Percentiles rank a stretch among this genome's conserved stretches.
phyloP scores from a whole-genome alignment of 2,113 vertebrate species.

The Amblyopsis rosae region DNA sequence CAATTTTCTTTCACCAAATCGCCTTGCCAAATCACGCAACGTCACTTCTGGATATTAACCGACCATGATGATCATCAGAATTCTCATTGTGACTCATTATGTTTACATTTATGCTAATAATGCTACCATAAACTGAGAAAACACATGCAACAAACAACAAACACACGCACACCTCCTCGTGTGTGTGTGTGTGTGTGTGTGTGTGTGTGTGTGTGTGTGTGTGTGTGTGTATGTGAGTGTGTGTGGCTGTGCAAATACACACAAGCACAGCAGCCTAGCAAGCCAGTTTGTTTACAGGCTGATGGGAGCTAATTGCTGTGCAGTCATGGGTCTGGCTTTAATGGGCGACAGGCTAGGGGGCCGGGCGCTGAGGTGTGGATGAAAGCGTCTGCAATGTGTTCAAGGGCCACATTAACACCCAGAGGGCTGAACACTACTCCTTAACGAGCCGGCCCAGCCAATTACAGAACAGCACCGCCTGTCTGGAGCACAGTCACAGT shows the following conservation, averaged over 20 bases:
- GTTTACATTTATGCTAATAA: constrained; percentile 23
- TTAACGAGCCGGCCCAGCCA: constrained; percentile 32
- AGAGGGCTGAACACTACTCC: constrained; percentile 9
- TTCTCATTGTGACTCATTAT: constrained; percentile 16
- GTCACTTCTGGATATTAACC: neutral
- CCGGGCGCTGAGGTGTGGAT: constrained; percentile 13
- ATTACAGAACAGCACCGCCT: constrained; percentile 35
- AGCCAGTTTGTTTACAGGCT: constrained; percentile 40
- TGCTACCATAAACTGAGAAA: neutral
- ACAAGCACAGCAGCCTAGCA: neutral
- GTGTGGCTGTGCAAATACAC: constrained; percentile 17
- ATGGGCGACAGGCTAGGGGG: constrained; percentile 1
- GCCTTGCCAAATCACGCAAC: neutral
- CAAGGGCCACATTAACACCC: constrained; percentile 22
- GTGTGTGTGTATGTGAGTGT: neutral
- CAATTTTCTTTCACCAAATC: no score
- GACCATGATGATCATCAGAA: constrained; percentile 19
- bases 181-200: no score
- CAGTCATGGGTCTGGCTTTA: constrained; percentile 29
- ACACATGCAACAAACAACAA: no score
- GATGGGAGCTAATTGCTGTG: constrained; percentile 46
- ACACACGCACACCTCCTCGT: no score
- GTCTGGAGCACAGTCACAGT: neutral
- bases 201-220: no score
- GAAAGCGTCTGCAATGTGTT: constrained; percentile 7